Conservation (phyloP, 2,888 invertebrate species). For the Aphodius sticticus region DNA sequence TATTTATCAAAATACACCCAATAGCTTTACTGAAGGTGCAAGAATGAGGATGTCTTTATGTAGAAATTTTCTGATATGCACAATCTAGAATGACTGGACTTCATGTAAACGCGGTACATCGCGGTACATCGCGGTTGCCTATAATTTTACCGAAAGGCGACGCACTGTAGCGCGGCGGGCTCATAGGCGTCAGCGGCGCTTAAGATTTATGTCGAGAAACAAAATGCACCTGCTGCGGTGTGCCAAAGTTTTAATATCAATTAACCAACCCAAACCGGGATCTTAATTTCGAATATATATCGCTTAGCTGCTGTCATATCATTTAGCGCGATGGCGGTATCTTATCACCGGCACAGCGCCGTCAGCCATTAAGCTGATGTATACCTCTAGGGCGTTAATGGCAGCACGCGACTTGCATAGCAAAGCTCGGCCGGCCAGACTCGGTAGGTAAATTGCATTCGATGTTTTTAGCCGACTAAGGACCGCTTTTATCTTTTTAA, state of each 20-base stretch:
- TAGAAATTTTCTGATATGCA: no score
- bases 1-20: no score
- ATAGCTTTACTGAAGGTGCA: no score
- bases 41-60: no score
- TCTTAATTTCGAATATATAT: constrained; percentile 21
- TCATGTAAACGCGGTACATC: neutral
- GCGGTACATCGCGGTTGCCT: no score
- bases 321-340: constrained; percentile 31
- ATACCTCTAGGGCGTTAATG: constrained; percentile 19
- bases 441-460: neutral
- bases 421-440: neutral
- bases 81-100: no score
- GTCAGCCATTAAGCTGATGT: constrained; percentile 33
- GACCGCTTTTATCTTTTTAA: constrained; percentile 4
- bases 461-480: constrained; percentile 4
- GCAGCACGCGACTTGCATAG: constrained; percentile 4
- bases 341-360: constrained; percentile 35
- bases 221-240: constrained; percentile 25
- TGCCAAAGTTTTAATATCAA: constrained; percentile 27
- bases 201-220: constrained; percentile 7
- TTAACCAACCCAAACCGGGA: constrained; percentile 22
- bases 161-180: neutral
- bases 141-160: neutral
- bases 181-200: neutral
- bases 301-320: constrained; percentile 32